Conservation (phyloP, 2,888 invertebrate species). For the Xanthia icteritia region DNA sequence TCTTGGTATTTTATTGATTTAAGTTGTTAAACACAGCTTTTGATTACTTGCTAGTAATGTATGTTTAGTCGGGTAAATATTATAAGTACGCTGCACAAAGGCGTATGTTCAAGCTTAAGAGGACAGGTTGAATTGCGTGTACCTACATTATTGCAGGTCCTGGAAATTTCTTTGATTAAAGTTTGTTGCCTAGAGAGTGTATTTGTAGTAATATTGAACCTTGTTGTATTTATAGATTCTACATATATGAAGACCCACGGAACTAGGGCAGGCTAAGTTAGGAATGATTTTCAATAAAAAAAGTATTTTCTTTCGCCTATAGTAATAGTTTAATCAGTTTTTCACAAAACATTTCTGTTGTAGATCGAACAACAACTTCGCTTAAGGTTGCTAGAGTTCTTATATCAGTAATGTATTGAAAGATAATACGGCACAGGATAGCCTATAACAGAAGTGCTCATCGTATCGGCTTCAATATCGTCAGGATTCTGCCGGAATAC, state of each 20-base stretch:
- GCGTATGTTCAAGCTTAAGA: conserved; percentile 25
- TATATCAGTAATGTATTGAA: no score
- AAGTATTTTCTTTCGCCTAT: background rate
- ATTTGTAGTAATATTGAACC: background rate
- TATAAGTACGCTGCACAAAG: conserved; percentile 46
- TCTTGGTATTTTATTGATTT: conserved; percentile 63
- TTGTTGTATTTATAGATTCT: background rate
- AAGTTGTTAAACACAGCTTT: conserved; percentile 56
- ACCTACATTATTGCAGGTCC: conserved; percentile 27
- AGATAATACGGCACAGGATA: background rate
- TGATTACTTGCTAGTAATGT: conserved; percentile 56
- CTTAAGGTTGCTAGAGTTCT: background rate
- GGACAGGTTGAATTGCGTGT: conserved; percentile 37
- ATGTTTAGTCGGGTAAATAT: conserved; percentile 57
- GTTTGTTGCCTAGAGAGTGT: conserved; percentile 3
- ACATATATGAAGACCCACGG: background rate
- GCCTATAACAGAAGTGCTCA: background rate
- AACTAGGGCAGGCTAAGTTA: background rate
- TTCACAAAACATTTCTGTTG: background rate
- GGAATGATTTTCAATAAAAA: background rate
- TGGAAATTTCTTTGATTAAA: conserved; percentile 26
- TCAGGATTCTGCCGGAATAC: background rate
- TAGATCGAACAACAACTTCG: background rate
- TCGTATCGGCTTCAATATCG: background rate
- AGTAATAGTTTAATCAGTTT: background rate